Evolutionary conservation across 1,140 invertebrate genomes (phyloP), one percentile per base, ranked within the genome.

Genomic region (Drosophila melanogaster): DNA sequence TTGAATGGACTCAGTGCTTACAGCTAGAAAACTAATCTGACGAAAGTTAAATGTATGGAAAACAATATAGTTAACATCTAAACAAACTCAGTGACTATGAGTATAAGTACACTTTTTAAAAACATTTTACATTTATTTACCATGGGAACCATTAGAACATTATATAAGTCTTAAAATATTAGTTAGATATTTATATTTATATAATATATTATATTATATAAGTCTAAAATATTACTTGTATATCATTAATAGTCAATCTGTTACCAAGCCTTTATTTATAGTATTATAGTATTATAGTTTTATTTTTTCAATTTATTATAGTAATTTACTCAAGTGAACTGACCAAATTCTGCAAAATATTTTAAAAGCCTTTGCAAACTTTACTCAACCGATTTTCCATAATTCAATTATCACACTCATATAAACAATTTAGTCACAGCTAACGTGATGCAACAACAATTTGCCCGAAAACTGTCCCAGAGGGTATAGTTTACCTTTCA

Each of bases 351-450:
- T 5, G 0, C 0, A 0, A 10, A 30, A 30, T 30, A 30, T 30
- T 30, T 30, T 3, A 30, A 2, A n/a, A n/a, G 6, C 6, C 12
- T n/a, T 4, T 6, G 5, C 37, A 38, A 38, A 14, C 37, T 38
- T 15, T 5, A 0, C 17, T 57, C 19, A 24, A 62, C 4, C 17
- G 8, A 4, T 6, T 30, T 51, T 15, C 11, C 30, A 51, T 43
- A 67, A 67, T 51, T 64, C 30, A n/a, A 43, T 64, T 67, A 64
- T 15, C 15, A 35, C 15, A 12, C 30, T 64, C 49, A 37, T 37
- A 37, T 19, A 35, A 50, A 47, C 59, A 64, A 50, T 50, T 64
- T 64, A n/a, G 7, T 4, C 5, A 12, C 7, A 49, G 24, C 59
- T 58, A 57, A 61, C 37, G 3, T 8, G 17, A 12, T 15, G 0